These are phyloP conservation scores for Poecilobothrus nobilitatus DNA, from an alignment of 2,888 invertebrate species.

Conservation along the genomic window DNA sequence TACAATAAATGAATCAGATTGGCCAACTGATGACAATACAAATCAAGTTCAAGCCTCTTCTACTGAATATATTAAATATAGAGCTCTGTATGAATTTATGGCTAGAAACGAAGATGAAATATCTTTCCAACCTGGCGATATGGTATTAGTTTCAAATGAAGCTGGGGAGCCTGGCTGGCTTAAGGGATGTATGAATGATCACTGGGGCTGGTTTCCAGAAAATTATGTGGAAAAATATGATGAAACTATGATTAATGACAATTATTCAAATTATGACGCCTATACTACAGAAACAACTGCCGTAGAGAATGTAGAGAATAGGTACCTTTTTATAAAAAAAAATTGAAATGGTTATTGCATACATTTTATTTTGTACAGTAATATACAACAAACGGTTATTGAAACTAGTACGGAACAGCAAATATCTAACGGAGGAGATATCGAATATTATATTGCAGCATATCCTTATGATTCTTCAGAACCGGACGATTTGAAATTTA, in stretches of 20 bases:
- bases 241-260: conserved; percentile 21
- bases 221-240: conserved; percentile 74
- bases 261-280: conserved; percentile 30
- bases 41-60: conserved; percentile 17
- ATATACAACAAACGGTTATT: conserved; percentile 21
- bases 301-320: conserved; percentile 47
- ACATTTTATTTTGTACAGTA: not conserved
- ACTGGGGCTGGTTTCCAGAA: conserved; percentile 94
- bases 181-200: conserved; percentile 82
- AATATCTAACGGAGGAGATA: conserved; percentile 36
- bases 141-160: conserved; percentile 62
- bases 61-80: conserved; percentile 57
- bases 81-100: conserved; percentile 88
- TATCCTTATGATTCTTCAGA: conserved; percentile 87
- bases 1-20: conserved; percentile 28
- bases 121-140: conserved; percentile 86
- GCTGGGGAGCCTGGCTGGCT: conserved; percentile 96
- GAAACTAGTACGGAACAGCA: conserved; percentile 25
- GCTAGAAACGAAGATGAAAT: conserved; percentile 89
- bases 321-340: conserved; percentile 10
- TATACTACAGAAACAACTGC: conserved; percentile 36
- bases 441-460: conserved; percentile 77
- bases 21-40: conserved; percentile 35
- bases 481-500: conserved; percentile 83
- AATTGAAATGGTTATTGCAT: not conserved